Percentiles rank a stretch among this genome's conserved stretches.
Evolutionary conservation across 2,888 invertebrate species (phyloP).

Genomic region (Latrodectus hesperus): DNA sequence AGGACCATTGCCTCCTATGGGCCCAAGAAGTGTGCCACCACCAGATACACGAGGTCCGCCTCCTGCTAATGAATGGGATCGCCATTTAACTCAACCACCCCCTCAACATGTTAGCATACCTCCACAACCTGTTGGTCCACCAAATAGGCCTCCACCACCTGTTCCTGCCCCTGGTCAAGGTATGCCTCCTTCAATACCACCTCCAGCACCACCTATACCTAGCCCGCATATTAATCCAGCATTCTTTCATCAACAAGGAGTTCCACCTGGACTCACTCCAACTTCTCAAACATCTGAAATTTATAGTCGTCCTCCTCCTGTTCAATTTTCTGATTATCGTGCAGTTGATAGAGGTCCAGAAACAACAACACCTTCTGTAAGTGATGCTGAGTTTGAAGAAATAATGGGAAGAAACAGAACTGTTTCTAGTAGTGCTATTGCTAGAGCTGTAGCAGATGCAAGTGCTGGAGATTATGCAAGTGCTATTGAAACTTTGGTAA

Average conservation of each 20-base stretch:
- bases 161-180: constrained; percentile 68
- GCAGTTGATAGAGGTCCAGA: constrained; percentile 45
- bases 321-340: constrained; percentile 71
- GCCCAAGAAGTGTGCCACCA: constrained; percentile 77
- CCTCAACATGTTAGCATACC: constrained; percentile 70
- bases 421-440: constrained; percentile 97
- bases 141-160: constrained; percentile 70
- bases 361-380: constrained; percentile 74
- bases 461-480: constrained; percentile 97
- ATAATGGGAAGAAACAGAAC: constrained; percentile 97
- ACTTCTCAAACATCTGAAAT: constrained; percentile 77
- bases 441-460: constrained; percentile 96
- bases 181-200: constrained; percentile 70
- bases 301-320: constrained; percentile 79
- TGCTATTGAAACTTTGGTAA: constrained; percentile 98
- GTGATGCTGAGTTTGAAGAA: constrained; percentile 97
- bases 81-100: constrained; percentile 83
- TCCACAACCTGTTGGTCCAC: constrained; percentile 69
- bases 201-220: constrained; percentile 72
- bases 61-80: constrained; percentile 84
- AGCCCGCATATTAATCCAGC: constrained; percentile 98
- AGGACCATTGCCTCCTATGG: constrained; percentile 70
- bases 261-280: constrained; percentile 78
- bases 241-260: constrained; percentile 83
- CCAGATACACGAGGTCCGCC: constrained; percentile 77